Evolutionary conservation across 1,140 invertebrate genomes (phyloP), one percentile per base, ranked within the genome.

Genomic region (Ylistrum balloti): DNA sequence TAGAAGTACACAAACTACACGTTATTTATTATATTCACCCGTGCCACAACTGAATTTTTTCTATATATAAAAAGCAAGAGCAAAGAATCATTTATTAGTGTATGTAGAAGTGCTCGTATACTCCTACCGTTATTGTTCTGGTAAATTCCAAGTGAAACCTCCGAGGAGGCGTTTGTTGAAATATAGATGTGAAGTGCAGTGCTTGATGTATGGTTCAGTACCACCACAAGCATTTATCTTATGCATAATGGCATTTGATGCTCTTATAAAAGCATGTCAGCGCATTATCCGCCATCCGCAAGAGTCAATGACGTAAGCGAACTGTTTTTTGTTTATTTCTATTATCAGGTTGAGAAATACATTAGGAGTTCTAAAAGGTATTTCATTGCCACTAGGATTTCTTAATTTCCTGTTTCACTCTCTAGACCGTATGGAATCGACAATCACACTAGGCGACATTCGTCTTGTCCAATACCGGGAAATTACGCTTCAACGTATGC

Each of bases 281-380:
- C n/a, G n/a, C 56, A 17, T 1, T n/a, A 74, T 17, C 56, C 2
- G 1, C 56, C 22, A 74, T 17, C 56, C 2, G 1, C 56, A 1
- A 5, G 9, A 74, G n/a, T 17, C 56, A 28, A 74, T 74, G 56
- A 74, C 56, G 56, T 28, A 74, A 74, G n/a, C 56, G 3, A 17
- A 17, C 22, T 74, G 56, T 13, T 45, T 74, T 74, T 74, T 48
- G 15, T 74, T 7, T 74, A 74, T 74, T 74, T 74, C 56, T 74
- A 28, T 74, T 74, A n/a, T 74, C 56, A 7, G 56, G 56, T 74
- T 74, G 56, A 74, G 56, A 74, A 74, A 74, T n/a, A 74, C 56
- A 74, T 74, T 74, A 28, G 22, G 56, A 9, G 22, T 74, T 28
- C 56, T 74, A 11, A 28, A 74, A 74, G 22, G 56, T 74, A 74